Evolutionary conservation across 2,797 vertebrate genomes (phyloP).

Genomic region (Sebastes cheni): DNA sequence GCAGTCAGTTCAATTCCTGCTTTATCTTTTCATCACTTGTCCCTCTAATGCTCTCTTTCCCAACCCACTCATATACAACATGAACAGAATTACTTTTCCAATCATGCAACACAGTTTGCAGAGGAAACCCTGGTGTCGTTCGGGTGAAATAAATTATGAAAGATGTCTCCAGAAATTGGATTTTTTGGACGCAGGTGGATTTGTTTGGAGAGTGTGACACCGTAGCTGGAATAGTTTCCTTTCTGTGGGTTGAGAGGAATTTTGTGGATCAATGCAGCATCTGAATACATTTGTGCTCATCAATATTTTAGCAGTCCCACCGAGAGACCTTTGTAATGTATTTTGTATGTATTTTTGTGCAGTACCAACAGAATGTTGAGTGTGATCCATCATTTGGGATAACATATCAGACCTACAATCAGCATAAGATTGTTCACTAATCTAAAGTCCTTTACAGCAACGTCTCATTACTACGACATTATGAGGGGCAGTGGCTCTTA

Average conservation of each 20-base stretch:
- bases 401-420: neutral
- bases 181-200: constrained; percentile 26
- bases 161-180: constrained; percentile 35
- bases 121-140: constrained; percentile 1
- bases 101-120: neutral
- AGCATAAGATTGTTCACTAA: neutral
- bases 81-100: constrained; percentile 21
- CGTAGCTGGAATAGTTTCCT: neutral
- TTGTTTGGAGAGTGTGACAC: neutral
- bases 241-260: neutral
- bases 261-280: neutral
- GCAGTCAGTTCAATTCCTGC: neutral
- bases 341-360: constrained; percentile 5
- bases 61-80: constrained; percentile 18
- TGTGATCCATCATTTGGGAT: constrained; percentile 11
- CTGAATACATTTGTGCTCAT: constrained; percentile 17
- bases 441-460: neutral
- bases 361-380: neutral
- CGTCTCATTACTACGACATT: neutral
- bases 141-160: constrained; percentile 54
- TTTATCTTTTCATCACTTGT: neutral
- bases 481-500: neutral
- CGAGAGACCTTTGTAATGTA: constrained; percentile 1
- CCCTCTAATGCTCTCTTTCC: neutral
- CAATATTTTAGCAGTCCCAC: constrained; percentile 11